A percentile compares a stretch with the other conserved stretches of the same genome.
These are phyloP conservation scores for Athalia rosae DNA, from an alignment of 2,888 invertebrate species.

Conservation along the genomic window DNA sequence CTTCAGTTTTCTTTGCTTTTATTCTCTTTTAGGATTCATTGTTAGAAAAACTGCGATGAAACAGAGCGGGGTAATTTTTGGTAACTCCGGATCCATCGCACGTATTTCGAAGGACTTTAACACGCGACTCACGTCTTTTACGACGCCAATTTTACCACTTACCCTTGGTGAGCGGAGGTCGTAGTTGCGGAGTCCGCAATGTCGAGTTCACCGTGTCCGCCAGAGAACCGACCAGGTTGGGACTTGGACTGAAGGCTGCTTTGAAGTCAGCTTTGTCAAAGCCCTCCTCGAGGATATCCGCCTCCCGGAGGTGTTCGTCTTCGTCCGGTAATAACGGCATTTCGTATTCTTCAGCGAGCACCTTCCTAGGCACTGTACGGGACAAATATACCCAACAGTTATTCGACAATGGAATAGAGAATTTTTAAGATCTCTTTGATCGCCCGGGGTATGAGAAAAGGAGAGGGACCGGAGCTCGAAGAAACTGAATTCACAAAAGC, in stretches of 20 bases:
- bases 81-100: neutral
- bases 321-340: conserved; percentile 42
- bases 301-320: conserved; percentile 38
- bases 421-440: neutral
- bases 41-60: neutral
- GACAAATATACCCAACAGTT: neutral
- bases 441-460: no score
- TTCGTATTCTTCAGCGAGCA: conserved; percentile 46
- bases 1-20: neutral
- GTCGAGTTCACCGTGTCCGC: conserved; percentile 39
- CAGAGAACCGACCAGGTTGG: conserved; percentile 40
- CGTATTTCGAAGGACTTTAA: neutral
- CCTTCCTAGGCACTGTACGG: conserved; percentile 36
- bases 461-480: no score
- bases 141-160: conserved; percentile 30
- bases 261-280: conserved; percentile 47
- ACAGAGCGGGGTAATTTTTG: conserved; percentile 6
- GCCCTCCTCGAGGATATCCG: conserved; percentile 45
- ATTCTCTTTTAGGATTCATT: neutral
- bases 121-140: conserved; percentile 29
- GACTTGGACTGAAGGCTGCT: conserved; percentile 46
- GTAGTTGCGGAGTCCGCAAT: conserved; percentile 35
- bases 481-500: no score
- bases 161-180: conserved; percentile 41
- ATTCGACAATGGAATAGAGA: conserved; percentile 3